Evolutionary conservation across 2,113 vertebrate species (phyloP), one percentile per base, ranked within the genome.

Genomic region (Atlantisia rogersi): DNA sequence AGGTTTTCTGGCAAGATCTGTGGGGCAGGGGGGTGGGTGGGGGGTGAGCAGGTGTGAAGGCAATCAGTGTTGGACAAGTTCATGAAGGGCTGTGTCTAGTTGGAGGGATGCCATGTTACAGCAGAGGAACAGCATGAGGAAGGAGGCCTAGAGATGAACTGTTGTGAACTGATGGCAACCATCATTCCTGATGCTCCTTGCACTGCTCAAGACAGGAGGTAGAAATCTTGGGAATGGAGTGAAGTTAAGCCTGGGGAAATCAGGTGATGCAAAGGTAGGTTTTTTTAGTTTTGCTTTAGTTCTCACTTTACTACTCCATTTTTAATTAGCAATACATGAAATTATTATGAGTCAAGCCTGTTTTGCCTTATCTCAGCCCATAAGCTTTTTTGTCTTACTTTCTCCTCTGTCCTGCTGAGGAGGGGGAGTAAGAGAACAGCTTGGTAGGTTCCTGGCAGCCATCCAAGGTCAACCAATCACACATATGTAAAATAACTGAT

Each of bases 191-290:
- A 25, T 10, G 11, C 3, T 8, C 15, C 44, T 12, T 31, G 37
- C 28, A 42, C 35, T 20, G 44, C 21, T 60, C 16, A 52, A 20
- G 7, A 55, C 10, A 44, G 16, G 10, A 60, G 25, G 35, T 19
- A 68, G 55, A 77, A n/a, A 15, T 11, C 29, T 35, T 42, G 20
- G 11, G 25, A 67, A 52, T 68, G 37, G 10, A 42, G 11, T n/a
- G 15, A 68, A 50, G 35, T 28, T 58, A 42, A 75, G 28, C 28
- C 40, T 48, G 9, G 40, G 18, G 48, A 59, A 59, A 59, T 42
- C 2, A 5, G 8, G 6, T 31, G 4, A 7, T 8, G 4, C 20
- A 52, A 68, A 60, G 24, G 48, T 48, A 29, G 31, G 4, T 1
- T 40, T 53, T 40, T 53, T 40, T 14, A 48, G 29, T n/a, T 76